Evolutionary conservation across 2,888 invertebrate species (phyloP), one percentile per base, ranked within the genome.

Genomic region (Nomada lathburiana): DNA sequence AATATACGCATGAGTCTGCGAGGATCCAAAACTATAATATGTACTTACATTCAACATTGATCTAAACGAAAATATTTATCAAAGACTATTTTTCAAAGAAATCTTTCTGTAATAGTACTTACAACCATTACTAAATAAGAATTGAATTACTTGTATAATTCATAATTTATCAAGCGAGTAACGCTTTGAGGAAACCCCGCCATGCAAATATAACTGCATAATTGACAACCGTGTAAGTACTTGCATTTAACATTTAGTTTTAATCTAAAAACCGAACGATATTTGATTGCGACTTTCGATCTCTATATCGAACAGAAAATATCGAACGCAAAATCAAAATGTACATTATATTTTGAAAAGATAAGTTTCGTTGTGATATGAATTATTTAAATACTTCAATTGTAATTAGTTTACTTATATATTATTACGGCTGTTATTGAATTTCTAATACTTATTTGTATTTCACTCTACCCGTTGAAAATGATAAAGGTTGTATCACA

Each of bases 401-500:
- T 7, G 4, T 20, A 36, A 42, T 42, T 60, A 42, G 36, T 68
- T 42, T 42, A 0, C 10, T 42, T 52, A 5, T 0, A 60, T 7
- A 52, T 29, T 44, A 0, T 13, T 47, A 16, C 16, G 47, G 18
- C 16, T 16, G 36, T 10, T 16, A 29, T 26, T n/a, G 44, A 52
- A 23, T 53, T 42, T 10, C 0, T 2, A 60, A 68, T 60, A 18
- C 16, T n/a, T 60, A 16, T 60, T 1, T 5, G 36, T 36, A 36
- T 23, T 4, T 36, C 2, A 10, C 16, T 18, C 50, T 0, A 59
- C 18, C 18, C 18, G 2, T 59, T 59, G 9, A 23, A 20, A 59
- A 42, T 10, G 5, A 57, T 75, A 68, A 75, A 60, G 52, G 55
- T 59, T 55, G 57, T 50, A 73, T 36, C 23, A 20, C 67, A 67